Evolutionary conservation across 1,140 invertebrate genomes (phyloP), one percentile per base, ranked within the genome.

Genomic region (Ditylenchus dipsaci): DNA sequence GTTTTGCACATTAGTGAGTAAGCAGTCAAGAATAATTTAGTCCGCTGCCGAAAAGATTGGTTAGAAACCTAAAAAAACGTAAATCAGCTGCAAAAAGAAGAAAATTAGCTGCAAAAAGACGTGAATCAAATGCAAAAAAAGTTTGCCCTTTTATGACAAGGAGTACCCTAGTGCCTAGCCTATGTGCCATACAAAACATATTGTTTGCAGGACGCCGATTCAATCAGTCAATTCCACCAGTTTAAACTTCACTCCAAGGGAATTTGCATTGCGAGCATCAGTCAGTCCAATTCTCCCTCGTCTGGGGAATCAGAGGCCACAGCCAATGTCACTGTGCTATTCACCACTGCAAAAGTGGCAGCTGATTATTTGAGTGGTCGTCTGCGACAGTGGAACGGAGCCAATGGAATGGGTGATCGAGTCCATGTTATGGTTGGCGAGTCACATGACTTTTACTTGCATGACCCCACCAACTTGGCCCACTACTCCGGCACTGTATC

Each of bases 351-450:
- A 19, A 53, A 53, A 17, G n/a, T 29, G 64, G 74, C 78, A 26
- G 75, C 77, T 7, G 68, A 68, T 13, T 81, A 74, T 67, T 49
- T 81, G n/a, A 38, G 59, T 11, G 45, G 43, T 23, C 72, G 70
- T 7, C 45, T 74, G 67, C 13, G 56, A 29, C 64, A 27, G 42
- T 47, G 63, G 64, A 70, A 23, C 38, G 42, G 45, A 13, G 61
- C n/a, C 17, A 21, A 47, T 53, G 70, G 45, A 38, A 30, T 26
- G 30, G 47, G 29, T 21, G 42, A 30, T 19, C 21, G 19, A 56
- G 71, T 81, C 15, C 70, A 81, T 43, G 67, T 81, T 13, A 68
- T 81, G 65, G 68, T 81, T 29, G 79, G 79, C 43, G 79, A 82
- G 17, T 76, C 79, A 49, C 78, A 82, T 64, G 73, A 81, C 47